Percentiles rank a stretch among this genome's conserved stretches.
Evolutionary conservation across 2,797 vertebrate species (phyloP).

Genomic region (Sardinella longiceps): DNA sequence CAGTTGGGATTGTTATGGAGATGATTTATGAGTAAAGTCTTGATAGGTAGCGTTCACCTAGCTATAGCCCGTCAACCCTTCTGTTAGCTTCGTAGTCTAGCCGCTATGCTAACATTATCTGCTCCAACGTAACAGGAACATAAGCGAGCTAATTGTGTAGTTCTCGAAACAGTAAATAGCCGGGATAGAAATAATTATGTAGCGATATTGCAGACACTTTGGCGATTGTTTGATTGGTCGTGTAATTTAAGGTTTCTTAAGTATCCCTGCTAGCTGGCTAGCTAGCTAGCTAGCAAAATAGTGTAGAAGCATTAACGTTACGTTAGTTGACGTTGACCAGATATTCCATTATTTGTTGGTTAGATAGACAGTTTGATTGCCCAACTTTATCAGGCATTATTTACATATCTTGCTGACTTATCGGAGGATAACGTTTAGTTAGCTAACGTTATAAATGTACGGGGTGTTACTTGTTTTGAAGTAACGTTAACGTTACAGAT

Average conservation of each 20-base stretch:
- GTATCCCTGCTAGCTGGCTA: background rate
- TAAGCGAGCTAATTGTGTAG: background rate
- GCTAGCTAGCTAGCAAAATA: background rate
- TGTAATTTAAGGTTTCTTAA: background rate
- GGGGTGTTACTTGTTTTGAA: background rate
- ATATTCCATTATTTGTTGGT: background rate
- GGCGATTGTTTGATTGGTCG: background rate
- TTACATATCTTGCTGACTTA: background rate
- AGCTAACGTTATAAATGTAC: background rate
- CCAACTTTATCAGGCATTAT: background rate
- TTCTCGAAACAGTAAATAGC: background rate
- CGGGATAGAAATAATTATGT: background rate
- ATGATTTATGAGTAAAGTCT: conserved; percentile 20
- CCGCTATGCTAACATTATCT: background rate
- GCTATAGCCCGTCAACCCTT: conserved; percentile 11
- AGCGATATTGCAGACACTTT: background rate
- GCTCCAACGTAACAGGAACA: background rate
- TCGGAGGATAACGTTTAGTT: background rate
- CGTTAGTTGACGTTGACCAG: background rate
- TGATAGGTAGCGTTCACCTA: conserved; percentile 29
- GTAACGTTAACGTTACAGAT: no score
- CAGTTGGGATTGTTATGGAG: background rate
- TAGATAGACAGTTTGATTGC: background rate
- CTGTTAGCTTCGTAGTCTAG: conserved; percentile 16
- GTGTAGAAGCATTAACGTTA: background rate